A percentile compares a stretch with the other conserved stretches of the same genome.
phyloP scores from a whole-genome alignment of 1,140 invertebrate species.

The Episyrphus balteatus region DNA sequence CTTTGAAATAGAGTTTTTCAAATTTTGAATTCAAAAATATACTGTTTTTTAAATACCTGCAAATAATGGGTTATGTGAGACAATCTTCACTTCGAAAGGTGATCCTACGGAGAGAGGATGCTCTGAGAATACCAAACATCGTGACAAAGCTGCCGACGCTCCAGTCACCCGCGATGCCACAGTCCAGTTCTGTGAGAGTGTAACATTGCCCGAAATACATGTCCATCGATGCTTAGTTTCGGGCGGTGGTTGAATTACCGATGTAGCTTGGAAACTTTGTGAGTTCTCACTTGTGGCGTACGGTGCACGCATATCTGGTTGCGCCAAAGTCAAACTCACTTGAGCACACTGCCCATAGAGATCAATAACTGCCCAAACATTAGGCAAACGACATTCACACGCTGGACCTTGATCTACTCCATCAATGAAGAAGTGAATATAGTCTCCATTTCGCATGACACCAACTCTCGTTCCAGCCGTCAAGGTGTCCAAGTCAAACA shows the following conservation, averaged over 20 bases:
- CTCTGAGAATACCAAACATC: constrained; percentile 33
- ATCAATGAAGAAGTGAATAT: constrained; percentile 82
- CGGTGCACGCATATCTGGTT: constrained; percentile 27
- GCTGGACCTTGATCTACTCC: constrained; percentile 83
- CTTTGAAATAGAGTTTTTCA: constrained; percentile 10
- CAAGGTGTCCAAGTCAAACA: constrained; percentile 71
- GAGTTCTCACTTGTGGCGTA: constrained; percentile 37
- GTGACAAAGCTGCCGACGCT: constrained; percentile 21
- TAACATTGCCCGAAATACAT: constrained; percentile 30
- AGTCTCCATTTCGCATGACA: constrained; percentile 78
- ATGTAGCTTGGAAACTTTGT: constrained; percentile 34
- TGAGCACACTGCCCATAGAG: constrained; percentile 90
- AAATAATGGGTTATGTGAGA: constrained; percentile 30
- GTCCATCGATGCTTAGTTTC: constrained; percentile 35
- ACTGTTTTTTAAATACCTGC: constrained; percentile 16
- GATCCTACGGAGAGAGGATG: constrained; percentile 28
- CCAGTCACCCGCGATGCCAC: constrained; percentile 27
- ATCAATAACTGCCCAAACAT: constrained; percentile 89
- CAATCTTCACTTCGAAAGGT: constrained; percentile 34
- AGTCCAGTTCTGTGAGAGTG: constrained; percentile 32
- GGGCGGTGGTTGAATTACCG: constrained; percentile 28
- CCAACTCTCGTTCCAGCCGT: constrained; percentile 65
- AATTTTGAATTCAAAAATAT: not conserved
- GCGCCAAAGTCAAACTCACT: constrained; percentile 47
- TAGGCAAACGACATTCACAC: constrained; percentile 66